Evolutionary conservation across 2,113 vertebrate species (phyloP).

Genomic region (Uria lomvia): DNA sequence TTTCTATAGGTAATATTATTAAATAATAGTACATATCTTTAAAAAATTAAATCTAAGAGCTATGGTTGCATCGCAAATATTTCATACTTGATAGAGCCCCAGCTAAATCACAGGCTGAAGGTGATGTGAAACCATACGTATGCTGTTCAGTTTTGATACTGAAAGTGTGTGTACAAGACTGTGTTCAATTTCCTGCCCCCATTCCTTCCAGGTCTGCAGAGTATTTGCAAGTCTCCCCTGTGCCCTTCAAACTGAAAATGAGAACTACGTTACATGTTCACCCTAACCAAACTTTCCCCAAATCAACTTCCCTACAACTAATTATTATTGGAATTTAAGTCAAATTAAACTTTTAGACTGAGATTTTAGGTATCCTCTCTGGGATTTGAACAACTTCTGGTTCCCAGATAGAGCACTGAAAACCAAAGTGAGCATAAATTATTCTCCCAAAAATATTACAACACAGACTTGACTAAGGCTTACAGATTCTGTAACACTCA

Average conservation of each 20-base stretch:
- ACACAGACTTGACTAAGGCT: neutral
- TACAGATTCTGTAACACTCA: neutral
- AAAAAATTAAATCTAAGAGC: neutral
- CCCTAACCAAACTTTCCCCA: neutral
- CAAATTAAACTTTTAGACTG: neutral
- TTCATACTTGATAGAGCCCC: neutral
- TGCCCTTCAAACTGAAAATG: constrained; percentile 7
- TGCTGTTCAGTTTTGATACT: neutral
- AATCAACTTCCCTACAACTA: neutral
- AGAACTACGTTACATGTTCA: neutral
- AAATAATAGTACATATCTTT: neutral
- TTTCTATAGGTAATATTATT: neutral
- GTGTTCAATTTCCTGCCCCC: neutral
- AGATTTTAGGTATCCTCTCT: neutral
- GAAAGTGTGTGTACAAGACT: neutral
- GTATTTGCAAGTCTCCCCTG: neutral
- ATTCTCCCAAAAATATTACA: neutral
- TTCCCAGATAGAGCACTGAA: neutral
- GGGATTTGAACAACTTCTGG: neutral
- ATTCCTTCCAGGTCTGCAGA: neutral
- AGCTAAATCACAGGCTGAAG: neutral
- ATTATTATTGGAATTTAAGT: constrained; percentile 21
- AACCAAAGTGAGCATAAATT: neutral
- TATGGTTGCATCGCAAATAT: neutral
- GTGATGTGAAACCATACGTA: neutral